These are phyloP conservation scores for Dascyllus trimaculatus DNA, from an alignment of 2,113 vertebrate genomes.

Conservation along the genomic window DNA sequence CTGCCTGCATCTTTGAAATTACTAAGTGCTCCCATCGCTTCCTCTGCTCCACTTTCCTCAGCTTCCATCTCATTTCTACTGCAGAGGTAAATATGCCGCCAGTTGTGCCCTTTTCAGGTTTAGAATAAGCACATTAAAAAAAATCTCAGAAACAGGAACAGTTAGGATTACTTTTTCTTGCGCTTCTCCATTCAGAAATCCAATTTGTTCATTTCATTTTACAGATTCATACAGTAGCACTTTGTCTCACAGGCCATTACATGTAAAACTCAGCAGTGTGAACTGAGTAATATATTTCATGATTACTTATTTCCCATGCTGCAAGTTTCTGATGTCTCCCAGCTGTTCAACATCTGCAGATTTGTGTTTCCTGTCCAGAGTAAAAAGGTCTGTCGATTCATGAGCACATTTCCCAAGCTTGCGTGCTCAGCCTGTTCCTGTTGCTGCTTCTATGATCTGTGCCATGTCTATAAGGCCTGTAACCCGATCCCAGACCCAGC, in stretches of 20 bases:
- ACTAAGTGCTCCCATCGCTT: conserved; percentile 46
- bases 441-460: conserved; percentile 41
- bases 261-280: conserved; percentile 32
- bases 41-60: conserved; percentile 27
- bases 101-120: not conserved
- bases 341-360: conserved; percentile 84
- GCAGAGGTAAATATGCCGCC: conserved; percentile 4
- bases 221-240: conserved; percentile 15
- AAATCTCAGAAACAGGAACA: not conserved
- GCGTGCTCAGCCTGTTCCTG: conserved; percentile 62
- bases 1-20: conserved; percentile 46
- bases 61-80: conserved; percentile 36
- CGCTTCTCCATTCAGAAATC: conserved; percentile 18
- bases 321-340: conserved; percentile 69
- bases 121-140: not conserved
- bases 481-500: conserved; percentile 68
- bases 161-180: not conserved
- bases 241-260: conserved; percentile 7
- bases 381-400: conserved; percentile 66
- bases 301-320: conserved; percentile 74
- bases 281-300: conserved; percentile 46
- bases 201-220: conserved; percentile 13
- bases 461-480: conserved; percentile 56
- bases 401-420: conserved; percentile 75
- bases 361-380: conserved; percentile 75